Evolutionary conservation across 2,797 vertebrate species (phyloP), one percentile per base, ranked within the genome.

Genomic region (Sciurus vulgaris): DNA sequence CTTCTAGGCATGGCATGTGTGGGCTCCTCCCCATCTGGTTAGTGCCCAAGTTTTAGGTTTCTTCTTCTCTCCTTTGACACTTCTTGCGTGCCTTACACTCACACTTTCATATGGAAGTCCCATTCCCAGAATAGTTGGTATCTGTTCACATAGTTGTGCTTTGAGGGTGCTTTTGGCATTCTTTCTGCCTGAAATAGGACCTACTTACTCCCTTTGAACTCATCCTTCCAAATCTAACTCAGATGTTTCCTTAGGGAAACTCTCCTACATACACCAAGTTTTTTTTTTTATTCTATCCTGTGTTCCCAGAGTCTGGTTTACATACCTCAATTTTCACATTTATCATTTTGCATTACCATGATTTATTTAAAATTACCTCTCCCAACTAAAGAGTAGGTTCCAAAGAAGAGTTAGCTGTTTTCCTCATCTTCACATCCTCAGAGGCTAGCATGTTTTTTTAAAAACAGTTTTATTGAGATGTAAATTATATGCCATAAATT

Each of bases 371-470:
- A 81, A 35, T n/a, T 18, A 3, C 70, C 56, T 91, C 49, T 91
- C 24, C n/a, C 33, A 86, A 44, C 61, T 76, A 74, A 73, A 85
- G 44, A 92, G 72, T 67, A 84, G 77, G 22, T 11, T n/a, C 72
- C 26, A 83, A 87, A 63, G 47, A 38, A 96, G 93, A 85, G 35
- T 51, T 74, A 83, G 77, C 44, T 24, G 11, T 91, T 92, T 91
- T 81, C 83, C 24, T 91, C 35, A 73, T 70, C 22, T 77, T 86
- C 65, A n/a, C 28, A 85, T 30, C 30, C 30, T 86, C 15, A 61
- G 35, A 92, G 59, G n/a, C 14, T 49, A 81, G 73, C 30, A 92
- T 72, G 67, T 49, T 51, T 51, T 51, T 56, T 56, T 22, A 8
- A 18, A 54, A 86, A 86, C 11, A 38, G 70, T 15, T 82, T 70